Base-by-base conservation (phyloP, 1,140 invertebrate species). In the Bombus vancouverensis region DNA sequence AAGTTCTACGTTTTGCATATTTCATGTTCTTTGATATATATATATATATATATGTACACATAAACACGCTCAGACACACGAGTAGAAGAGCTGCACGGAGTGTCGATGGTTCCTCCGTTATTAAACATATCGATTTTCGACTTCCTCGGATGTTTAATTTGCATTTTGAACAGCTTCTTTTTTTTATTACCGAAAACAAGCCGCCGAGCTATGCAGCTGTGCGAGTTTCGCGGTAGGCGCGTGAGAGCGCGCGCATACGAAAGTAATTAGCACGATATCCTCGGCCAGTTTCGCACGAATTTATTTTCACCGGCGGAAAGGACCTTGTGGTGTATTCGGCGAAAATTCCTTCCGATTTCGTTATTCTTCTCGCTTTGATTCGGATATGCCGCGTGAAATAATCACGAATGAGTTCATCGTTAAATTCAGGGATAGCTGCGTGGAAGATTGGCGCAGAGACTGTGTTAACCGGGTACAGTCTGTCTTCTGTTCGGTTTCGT, bases 161-260 rank as follows among this genome's bases (percentile, higher is more conserved):
- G 81, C 81, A 83, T 83, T 83, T 83, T 83, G 76, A 83, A 28
- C 73, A 68, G 81, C 22, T 77, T 83, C 34, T 5, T 83, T 83
- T 42, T 77, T 83, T 83, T 83, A 57, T 77, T 57, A 32, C 28
- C 44, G 81, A 77, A 83, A 83, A 83, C 44, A 83, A 57, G 34
- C 73, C 73, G 72, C 66, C 53, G 66, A 83, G 32, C 72, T 39
- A 32, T 25, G 59, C 34, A 32, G 81, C 25, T 65, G 59, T 42
- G 57, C 32, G 42, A 53, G 74, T 68, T 10, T 18, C 59, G 62
- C 28, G 73, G 5, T 34, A 42, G 44, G 32, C 62, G 81, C 34
- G 73, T 13, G 0, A 10, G 39, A 22, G 22, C 37, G 34, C 0
- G n/a, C 71, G 59, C 59, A 75, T 75, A 28, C 57, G 72, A 57